These are phyloP conservation scores for Monomorium pharaonis DNA, from an alignment of 1,140 invertebrate species.

Conservation along the genomic window DNA sequence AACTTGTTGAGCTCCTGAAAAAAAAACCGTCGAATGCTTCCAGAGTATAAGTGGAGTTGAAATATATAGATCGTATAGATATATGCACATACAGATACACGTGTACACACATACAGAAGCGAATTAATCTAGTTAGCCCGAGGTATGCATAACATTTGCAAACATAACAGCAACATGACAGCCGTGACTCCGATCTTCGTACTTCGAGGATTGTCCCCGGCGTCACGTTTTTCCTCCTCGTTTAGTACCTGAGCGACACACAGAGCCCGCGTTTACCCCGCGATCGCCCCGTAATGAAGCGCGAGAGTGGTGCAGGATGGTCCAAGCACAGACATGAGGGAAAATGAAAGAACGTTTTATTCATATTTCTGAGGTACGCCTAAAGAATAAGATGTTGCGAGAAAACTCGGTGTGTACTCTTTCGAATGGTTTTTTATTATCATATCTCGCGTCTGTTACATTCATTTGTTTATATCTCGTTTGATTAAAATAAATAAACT, in stretches of 20 bases:
- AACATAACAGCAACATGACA: conserved; percentile 17
- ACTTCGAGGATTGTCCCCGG: conserved; percentile 24
- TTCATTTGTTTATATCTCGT: background rate
- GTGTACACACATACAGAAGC: background rate
- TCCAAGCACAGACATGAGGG: background rate
- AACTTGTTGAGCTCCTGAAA: conserved; percentile 13
- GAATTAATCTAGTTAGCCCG: conserved; percentile 47
- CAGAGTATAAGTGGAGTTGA: conserved; percentile 37
- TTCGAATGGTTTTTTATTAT: background rate
- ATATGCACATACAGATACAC: background rate
- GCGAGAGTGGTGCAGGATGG: background rate
- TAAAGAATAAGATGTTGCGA: background rate
- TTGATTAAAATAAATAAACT: background rate
- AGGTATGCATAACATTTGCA: conserved; percentile 22
- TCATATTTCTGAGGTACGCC: background rate
- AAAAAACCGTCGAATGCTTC: conserved; percentile 64
- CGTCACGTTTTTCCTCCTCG: conserved; percentile 45
- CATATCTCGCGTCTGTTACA: background rate
- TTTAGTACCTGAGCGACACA: conserved; percentile 56
- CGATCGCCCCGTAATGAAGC: conserved; percentile 11
- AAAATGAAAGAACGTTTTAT: background rate
- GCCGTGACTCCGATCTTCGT: conserved; percentile 49
- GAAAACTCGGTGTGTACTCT: background rate
- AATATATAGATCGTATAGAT: conserved; percentile 8
- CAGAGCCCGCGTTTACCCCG: conserved; percentile 15